Evolutionary conservation across 2,797 vertebrate species (phyloP), one percentile per base, ranked within the genome.

Genomic region (Lutjanus argentimaculatus): DNA sequence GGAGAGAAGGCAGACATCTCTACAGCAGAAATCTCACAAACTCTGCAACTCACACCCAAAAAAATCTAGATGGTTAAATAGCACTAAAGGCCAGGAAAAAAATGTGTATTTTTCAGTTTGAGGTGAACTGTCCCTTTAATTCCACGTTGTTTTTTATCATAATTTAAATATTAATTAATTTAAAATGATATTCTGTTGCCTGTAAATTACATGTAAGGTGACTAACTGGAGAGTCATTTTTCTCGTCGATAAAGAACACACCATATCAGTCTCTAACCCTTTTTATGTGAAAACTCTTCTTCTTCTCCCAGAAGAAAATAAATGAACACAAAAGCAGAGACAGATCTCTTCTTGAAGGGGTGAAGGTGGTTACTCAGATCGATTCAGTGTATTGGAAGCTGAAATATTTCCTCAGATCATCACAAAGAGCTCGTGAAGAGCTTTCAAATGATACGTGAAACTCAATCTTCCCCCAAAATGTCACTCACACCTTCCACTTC

Each of bases 401-500:
- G 66, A 71, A 59, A 48, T 71, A 30, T 72, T 56, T 43, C 16
- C 30, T 77, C 19, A 22, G 25, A 59, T 56, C 16, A 1, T 67
- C 62, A 79, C 77, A 78, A 67, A 70, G 30, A 67, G 72, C 55
- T 83, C 45, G 65, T 70, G 46, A 22, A 48, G 67, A 73, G 68
- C 75, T 72, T 78, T 64, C 55, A 70, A 64, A 70, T 16, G 5
- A 76, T 21, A 61, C 8, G 16, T 48, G 62, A 72, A 69, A 64
- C 82, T 65, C 79, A 64, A 53, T 67, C 61, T 74, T 16, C 22
- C 43, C 52, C 25, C 36, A n/a, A 72, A 72, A 72, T 22, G 74
- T 78, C 63, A 62, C 79, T 79, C 81, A 69, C 58, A 75, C 67
- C 67, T 74, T 80, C 52, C 80, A 63, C 49, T 74, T 68, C 69